Percentiles rank a stretch among this genome's conserved stretches.
phyloP scores from a whole-genome alignment of 2,113 vertebrate genomes.

The Spea bombifrons region DNA sequence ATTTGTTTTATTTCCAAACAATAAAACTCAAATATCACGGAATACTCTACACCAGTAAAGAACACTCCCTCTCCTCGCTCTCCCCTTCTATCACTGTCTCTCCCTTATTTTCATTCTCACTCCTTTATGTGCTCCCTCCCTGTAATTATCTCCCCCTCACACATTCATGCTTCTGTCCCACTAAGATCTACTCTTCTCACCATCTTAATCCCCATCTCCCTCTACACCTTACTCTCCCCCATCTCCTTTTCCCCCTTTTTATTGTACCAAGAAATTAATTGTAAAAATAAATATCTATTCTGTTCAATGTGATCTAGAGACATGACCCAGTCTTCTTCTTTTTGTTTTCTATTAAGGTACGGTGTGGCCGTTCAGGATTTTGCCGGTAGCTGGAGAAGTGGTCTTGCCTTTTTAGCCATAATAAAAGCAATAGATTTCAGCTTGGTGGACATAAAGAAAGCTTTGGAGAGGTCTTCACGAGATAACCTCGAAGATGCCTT shows the following conservation, averaged over 20 bases:
- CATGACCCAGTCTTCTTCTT: background rate
- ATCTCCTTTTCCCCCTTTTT: background rate
- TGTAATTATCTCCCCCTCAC: too few relatives aligned
- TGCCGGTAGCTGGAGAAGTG: slow-evolving; percentile 89
- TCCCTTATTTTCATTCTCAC: background rate
- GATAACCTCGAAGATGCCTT: slow-evolving; percentile 93
- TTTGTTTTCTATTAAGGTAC: slow-evolving; percentile 65
- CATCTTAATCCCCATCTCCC: too few relatives aligned
- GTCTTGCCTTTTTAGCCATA: slow-evolving; percentile 88
- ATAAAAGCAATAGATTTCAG: slow-evolving; percentile 91
- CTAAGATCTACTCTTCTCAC: too few relatives aligned
- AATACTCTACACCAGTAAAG: too few relatives aligned
- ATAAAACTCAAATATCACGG: too few relatives aligned
- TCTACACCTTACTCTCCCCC: background rate
- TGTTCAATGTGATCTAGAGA: background rate
- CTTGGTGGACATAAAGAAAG: slow-evolving; percentile 88
- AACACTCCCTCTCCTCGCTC: background rate
- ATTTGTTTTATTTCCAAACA: too few relatives aligned
- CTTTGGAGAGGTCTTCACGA: slow-evolving; percentile 73
- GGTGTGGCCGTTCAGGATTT: slow-evolving; percentile 92
- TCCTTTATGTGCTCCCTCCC: background rate
- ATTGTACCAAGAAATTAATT: background rate
- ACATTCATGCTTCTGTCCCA: too few relatives aligned
- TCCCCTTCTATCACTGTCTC: background rate
- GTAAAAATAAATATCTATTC: background rate